phyloP scores from a whole-genome alignment of 2,797 vertebrate species.

The Eulemur coronatus region DNA sequence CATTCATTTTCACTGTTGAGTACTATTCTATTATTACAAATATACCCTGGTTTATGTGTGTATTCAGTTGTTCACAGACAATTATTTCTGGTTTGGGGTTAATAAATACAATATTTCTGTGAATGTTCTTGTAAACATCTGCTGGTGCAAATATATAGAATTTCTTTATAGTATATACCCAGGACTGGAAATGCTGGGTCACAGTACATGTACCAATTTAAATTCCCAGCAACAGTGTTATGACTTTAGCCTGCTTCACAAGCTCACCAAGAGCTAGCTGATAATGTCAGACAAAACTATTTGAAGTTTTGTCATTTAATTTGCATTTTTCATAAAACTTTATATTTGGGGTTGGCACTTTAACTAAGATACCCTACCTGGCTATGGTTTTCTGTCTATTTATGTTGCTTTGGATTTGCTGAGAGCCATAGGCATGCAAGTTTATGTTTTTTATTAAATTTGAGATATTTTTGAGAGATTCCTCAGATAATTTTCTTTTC shows the following conservation, averaged over 20 bases:
- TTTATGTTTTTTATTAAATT: background rate
- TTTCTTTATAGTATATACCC: background rate
- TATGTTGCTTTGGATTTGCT: background rate
- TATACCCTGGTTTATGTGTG: background rate
- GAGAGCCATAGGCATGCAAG: background rate
- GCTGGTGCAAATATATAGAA: background rate
- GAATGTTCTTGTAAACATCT: background rate
- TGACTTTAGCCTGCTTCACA: background rate
- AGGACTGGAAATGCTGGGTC: background rate
- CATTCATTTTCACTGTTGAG: background rate
- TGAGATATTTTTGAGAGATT: background rate
- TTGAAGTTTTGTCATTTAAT: background rate
- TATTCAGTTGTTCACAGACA: background rate
- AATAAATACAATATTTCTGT: background rate
- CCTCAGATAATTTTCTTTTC: background rate
- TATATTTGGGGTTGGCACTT: background rate
- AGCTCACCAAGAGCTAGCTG: background rate
- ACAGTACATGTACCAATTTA: background rate
- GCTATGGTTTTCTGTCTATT: background rate
- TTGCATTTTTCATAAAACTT: background rate
- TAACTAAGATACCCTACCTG: background rate
- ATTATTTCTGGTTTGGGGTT: background rate
- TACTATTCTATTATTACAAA: background rate
- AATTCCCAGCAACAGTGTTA: background rate
- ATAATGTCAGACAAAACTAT: background rate